A percentile compares a stretch with the other conserved stretches of the same genome.
Evolutionary conservation across 2,888 invertebrate genomes (phyloP).

Genomic region (Nemapogon koenigi): DNA sequence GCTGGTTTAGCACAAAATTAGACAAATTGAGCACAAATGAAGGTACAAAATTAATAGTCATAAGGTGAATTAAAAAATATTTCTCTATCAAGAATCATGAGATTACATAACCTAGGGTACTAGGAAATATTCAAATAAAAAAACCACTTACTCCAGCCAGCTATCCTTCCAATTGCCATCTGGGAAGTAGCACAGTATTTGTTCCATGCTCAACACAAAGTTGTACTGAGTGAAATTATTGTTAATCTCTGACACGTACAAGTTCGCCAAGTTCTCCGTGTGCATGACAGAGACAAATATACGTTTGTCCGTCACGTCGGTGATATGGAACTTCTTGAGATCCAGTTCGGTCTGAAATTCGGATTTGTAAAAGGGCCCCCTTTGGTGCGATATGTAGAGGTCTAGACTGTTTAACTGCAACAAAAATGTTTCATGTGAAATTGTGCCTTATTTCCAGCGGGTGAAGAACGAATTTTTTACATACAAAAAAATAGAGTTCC

Average conservation of each 20-base stretch:
- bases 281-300: constrained; percentile 85
- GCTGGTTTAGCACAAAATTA: too few relatives aligned
- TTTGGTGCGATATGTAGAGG: constrained; percentile 78
- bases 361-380: constrained; percentile 73
- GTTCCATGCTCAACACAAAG: constrained; percentile 80
- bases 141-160: constrained; percentile 83
- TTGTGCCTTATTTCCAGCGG: too few relatives aligned
- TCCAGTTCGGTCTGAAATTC: constrained; percentile 76
- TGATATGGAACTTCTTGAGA: constrained; percentile 76
- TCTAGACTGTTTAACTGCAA: constrained; percentile 61
- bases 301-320: constrained; percentile 82
- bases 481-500: too few relatives aligned
- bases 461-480: too few relatives aligned
- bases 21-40: too few relatives aligned
- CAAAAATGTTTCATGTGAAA: constrained; percentile 12
- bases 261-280: constrained; percentile 72
- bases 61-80: too few relatives aligned
- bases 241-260: constrained; percentile 81
- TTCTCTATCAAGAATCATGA: too few relatives aligned
- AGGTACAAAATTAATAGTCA: too few relatives aligned
- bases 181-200: constrained; percentile 84
- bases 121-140: too few relatives aligned
- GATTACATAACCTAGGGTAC: too few relatives aligned
- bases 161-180: constrained; percentile 81
- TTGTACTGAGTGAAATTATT: constrained; percentile 68